Base-by-base conservation (phyloP, 2,888 invertebrate genomes). In the Acrocera orbiculus region DNA sequence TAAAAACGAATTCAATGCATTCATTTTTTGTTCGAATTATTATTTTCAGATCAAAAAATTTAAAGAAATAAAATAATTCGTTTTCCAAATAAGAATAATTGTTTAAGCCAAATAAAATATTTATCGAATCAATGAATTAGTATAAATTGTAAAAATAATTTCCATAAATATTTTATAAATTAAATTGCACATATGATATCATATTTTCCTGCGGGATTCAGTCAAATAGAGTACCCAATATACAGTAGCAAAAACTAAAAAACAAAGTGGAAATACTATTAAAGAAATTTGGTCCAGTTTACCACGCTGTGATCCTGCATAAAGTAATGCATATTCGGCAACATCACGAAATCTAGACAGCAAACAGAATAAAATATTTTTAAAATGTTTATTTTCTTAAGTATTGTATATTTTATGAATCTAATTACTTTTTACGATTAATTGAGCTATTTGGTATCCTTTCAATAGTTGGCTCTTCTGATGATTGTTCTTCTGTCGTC, bases 161-260 rank as follows among this genome's bases (percentile, higher is more conserved):
- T 9, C 11, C 15, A 22, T 11, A 15, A 30, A 22, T 20, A 15
- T 30, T 32, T 26, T 8, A 10, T 19, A 14, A 5, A 20, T 13
- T 17, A 23, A 19, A 17, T n/a, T 19, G 4, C 19, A 10, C 30
- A 16, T 20, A 39, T 39, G 36, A 40, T 46, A 45, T 47, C 46
- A 46, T 44, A 46, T 44, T 37, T 44, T 47, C 40, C 46, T 47
- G 4, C 46, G 34, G 17, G 70, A 68, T 49, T 69, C 70, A 53
- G 62, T 69, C 36, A 70, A 60, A 51, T 72, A 72, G 36, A 67
- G 64, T 42, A 68, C 66, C 71, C 70, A 72, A 51, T 70, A 72
- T 39, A 66, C 64, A 38, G 66, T 51, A 27, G 67, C 61, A 47
- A 72, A 72, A 4, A 70, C 58, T 22, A 64, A 42, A 54, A 71